Evolutionary conservation across 2,113 vertebrate genomes (phyloP).

Genomic region (Lagopus muta): DNA sequence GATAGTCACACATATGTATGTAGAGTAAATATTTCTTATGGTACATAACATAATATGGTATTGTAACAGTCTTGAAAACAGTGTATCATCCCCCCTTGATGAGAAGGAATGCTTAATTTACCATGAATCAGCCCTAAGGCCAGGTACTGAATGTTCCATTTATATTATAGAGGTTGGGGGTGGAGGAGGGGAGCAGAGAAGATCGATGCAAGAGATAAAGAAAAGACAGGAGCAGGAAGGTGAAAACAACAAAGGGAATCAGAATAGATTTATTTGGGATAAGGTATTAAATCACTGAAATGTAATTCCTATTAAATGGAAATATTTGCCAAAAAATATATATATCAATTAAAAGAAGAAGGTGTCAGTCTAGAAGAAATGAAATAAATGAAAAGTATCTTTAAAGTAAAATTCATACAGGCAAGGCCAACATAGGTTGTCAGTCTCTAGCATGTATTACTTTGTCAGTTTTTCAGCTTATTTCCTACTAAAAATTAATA

Average conservation of each 20-base stretch:
- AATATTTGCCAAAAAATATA: background rate
- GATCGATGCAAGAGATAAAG: slow-evolving; percentile 13
- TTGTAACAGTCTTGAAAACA: background rate
- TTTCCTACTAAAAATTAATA: background rate
- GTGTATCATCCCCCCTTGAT: background rate
- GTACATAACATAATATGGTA: background rate
- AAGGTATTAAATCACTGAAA: background rate
- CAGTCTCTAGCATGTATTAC: background rate
- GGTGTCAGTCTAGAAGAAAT: background rate
- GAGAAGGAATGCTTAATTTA: slow-evolving; percentile 31
- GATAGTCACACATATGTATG: background rate
- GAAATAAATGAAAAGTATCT: background rate
- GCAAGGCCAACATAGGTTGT: background rate
- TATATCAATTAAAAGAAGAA: background rate
- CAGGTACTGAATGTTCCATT: slow-evolving; percentile 27
- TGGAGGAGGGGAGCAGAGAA: background rate
- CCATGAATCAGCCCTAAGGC: slow-evolving; percentile 8
- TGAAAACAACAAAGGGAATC: background rate
- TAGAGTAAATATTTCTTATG: background rate
- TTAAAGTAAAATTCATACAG: background rate
- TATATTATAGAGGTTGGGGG: slow-evolving; percentile 3
- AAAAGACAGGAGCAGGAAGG: background rate
- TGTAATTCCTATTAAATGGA: background rate
- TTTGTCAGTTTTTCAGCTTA: background rate
- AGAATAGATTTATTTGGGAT: background rate